Base-by-base conservation (phyloP, 2,113 vertebrate species). In the Helogale parvula region DNA sequence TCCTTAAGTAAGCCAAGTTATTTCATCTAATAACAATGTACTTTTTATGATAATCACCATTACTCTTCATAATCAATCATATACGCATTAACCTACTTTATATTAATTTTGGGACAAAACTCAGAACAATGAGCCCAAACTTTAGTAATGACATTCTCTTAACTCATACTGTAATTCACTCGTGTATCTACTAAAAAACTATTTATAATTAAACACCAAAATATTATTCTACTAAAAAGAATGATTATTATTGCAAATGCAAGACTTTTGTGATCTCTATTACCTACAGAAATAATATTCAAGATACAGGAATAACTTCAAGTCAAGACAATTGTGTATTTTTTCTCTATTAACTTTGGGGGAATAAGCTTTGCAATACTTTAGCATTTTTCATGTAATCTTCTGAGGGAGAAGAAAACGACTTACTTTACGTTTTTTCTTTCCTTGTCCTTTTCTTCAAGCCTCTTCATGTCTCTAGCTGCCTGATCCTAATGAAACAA, bases 391-490 rank as follows among this genome's bases (percentile, higher is more conserved):
- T 86, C 69, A 97, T 31, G 72, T 86, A 98, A 95, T 14, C 29
- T 95, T 90, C 94, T 96, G 69, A 98, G 94, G 71, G 52, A 92
- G 97, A 66, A 94, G 97, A 98, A 94, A 95, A 98, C 57, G 93
- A 98, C 99, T 99, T 99, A 99, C 99, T 99, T 99, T 92, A 98
- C 99, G 0, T 99, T 99, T 98, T 99, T 99, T 95, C 99, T 99
- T 98, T 99, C 99, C 93, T 99, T 99, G 98, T 99, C 99, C 97
- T 99, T 99, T 92, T 99, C 99, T 98, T 99, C 99, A 0, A 99
- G 99, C 97, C 99, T 99, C 98, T 99, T 99, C 99, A 99, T 99
- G 95, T 99, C 99, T 98, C 99, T 99, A 96, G 99, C 99, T 47
- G 99, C 99, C 99, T 99, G 99, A 98, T 99, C 99, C 99, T 99